Percentiles rank a stretch among this genome's conserved stretches.
phyloP scores from a whole-genome alignment of 2,888 invertebrate genomes.

The Cacoxenus indagator region DNA sequence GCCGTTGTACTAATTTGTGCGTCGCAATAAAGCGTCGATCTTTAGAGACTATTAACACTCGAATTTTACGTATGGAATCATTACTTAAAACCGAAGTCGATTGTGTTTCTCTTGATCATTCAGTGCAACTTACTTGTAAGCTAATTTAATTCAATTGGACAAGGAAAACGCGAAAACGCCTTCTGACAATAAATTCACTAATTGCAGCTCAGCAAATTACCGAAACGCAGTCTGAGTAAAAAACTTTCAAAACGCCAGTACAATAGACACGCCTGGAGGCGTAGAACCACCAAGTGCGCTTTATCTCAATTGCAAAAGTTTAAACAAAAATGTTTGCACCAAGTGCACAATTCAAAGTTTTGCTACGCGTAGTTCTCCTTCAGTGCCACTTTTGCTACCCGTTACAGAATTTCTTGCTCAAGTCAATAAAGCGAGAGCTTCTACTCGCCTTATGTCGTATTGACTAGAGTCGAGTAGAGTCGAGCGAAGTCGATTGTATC shows the following conservation, averaged over 20 bases:
- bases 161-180: no score
- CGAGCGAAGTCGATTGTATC: neutral
- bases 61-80: no score
- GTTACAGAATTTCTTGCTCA: neutral
- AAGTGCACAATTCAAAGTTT: constrained; percentile 1
- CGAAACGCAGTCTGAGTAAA: neutral
- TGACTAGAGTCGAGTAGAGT: neutral
- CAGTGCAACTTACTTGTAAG: no score
- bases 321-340: constrained; percentile 2
- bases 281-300: neutral
- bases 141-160: no score
- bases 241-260: neutral
- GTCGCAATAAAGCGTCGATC: no score
- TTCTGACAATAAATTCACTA: no score
- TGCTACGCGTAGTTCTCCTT: neutral
- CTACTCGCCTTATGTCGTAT: neutral
- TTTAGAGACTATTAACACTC: no score
- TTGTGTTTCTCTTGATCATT: no score
- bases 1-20: no score
- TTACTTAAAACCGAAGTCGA: no score
- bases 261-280: neutral
- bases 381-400: neutral
- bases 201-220: no score
- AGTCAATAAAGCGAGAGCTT: neutral
- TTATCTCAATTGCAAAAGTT: neutral